Evolutionary conservation across 2,113 vertebrate genomes (phyloP).

Genomic region (Salvelinus sp.): DNA sequence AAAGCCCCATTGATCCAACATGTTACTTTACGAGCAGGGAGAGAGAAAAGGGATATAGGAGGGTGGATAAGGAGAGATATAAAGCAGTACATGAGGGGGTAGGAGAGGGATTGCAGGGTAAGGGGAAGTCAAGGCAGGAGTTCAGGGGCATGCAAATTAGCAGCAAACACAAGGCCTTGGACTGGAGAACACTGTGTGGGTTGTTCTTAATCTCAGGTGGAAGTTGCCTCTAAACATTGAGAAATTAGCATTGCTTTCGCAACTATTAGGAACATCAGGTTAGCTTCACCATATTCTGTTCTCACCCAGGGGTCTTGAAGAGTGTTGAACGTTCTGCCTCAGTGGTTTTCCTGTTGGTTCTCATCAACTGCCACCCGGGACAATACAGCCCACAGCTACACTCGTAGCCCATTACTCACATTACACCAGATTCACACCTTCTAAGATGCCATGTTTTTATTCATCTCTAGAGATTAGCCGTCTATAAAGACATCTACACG

Average conservation of each 20-base stretch:
- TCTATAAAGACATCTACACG: background rate
- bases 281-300: background rate
- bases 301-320: background rate
- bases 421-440: background rate
- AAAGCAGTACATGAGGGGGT: background rate
- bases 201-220: background rate
- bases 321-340: background rate
- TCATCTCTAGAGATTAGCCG: background rate
- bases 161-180: background rate
- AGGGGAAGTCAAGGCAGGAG: background rate
- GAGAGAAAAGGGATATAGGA: no score
- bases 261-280: background rate
- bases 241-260: no score
- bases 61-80: no score
- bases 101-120: background rate
- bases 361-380: background rate
- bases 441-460: background rate
- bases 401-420: constrained; percentile 2
- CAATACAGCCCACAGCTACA: background rate
- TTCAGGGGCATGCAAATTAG: background rate
- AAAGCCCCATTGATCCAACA: no score
- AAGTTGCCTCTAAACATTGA: background rate
- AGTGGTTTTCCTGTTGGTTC: background rate
- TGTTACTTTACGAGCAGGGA: no score
- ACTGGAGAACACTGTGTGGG: background rate